phyloP scores from a whole-genome alignment of 1,140 invertebrate species.

The Zaprionus camerounensis region DNA sequence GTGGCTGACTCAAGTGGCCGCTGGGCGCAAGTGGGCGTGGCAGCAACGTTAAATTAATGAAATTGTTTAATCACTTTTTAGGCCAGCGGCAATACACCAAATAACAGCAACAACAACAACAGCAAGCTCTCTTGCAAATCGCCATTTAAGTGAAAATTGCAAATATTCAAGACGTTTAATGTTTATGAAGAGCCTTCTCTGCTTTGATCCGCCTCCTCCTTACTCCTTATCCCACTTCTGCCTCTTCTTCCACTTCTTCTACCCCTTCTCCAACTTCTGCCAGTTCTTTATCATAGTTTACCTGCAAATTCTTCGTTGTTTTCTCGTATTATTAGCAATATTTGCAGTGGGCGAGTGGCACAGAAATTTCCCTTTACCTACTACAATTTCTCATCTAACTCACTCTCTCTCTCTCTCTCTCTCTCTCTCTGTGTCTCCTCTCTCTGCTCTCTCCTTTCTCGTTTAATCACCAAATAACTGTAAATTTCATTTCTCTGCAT shows the following conservation, averaged over 20 bases:
- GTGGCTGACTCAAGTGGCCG: conserved; percentile 36
- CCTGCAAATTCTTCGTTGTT: not conserved
- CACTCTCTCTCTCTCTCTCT: no score
- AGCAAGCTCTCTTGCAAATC: not conserved
- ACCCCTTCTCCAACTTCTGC: no score
- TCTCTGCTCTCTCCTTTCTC: not conserved
- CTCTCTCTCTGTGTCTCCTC: no score
- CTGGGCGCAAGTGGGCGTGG: conserved; percentile 23
- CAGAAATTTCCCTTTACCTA: no score
- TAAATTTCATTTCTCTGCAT: conserved; percentile 4
- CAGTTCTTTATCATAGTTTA: not conserved
- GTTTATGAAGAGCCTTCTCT: not conserved
- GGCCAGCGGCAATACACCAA: conserved; percentile 30
- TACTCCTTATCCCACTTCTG: not conserved
- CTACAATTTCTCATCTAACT: no score
- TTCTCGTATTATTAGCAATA: not conserved
- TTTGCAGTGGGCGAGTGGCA: not conserved
- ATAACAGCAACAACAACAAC: conserved; percentile 5
- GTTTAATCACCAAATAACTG: not conserved
- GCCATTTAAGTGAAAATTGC: conserved; percentile 15
- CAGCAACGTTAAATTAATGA: conserved; percentile 56
- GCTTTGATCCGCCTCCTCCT: not conserved
- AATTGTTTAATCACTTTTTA: conserved; percentile 67
- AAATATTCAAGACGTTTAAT: conserved; percentile 8
- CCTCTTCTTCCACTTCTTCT: not conserved